Evolutionary conservation across 2,888 invertebrate species (phyloP), one percentile per base, ranked within the genome.

Genomic region (Caenorhabditis sp.): DNA sequence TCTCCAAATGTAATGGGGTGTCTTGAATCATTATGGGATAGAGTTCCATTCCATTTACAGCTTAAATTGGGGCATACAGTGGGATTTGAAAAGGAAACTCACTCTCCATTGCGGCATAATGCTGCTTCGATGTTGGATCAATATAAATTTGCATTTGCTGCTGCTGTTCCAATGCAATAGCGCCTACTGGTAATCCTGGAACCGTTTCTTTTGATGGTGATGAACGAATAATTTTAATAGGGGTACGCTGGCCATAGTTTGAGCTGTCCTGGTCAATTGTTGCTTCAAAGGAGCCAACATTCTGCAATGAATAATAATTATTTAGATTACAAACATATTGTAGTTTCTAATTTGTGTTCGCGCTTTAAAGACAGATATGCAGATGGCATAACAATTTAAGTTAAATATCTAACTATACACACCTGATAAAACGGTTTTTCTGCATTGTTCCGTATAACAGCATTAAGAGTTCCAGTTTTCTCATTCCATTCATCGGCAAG

Each of bases 81-180:
- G 40, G 11, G 13, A 13, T 40, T 11, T 32, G 32, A 51, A 35
- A n/a, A n/a, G n/a, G 32, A 35, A 71, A 65, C 86, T 72, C 24
- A 88, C 88, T 80, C 9, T 84, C 80, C 37, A 85, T 84, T 1
- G 85, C 82, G 11, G 88, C 83, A 60, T 88, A 89, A 56, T 89
- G 88, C 22, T 89, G 89, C 11, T 88, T 88, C 6, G 87, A 85
- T 4, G 72, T 65, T 1, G 87, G 82, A 72, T 89, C 89, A 11
- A 88, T 81, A 53, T 85, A 87, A 8, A 89, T 84, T 71, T 88
- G 86, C 58, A 87, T 82, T 26, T 77, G 77, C 5, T 60, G 64
- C 24, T 82, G 77, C 20, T 71, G 81, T 28, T 74, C 77, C n/a
- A 77, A 22, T 9, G 55, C 77, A 5, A 77, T 64, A 1, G 61